Base-by-base conservation (phyloP, 2,888 invertebrate genomes). In the Apeira syringaria region DNA sequence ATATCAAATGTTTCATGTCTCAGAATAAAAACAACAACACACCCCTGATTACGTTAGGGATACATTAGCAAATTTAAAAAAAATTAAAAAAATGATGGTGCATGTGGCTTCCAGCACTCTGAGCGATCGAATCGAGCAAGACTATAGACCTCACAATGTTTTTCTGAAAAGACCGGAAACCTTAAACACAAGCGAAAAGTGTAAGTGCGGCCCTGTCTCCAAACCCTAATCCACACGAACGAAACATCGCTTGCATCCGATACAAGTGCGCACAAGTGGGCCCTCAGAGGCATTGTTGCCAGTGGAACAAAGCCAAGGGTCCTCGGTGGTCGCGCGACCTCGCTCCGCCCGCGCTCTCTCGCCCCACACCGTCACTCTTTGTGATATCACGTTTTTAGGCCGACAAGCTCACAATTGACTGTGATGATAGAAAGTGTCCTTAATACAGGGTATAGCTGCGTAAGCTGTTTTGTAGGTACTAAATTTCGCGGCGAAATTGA, bases 321-420 rank as follows among this genome's bases (percentile, higher is more conserved):
- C 57, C 85, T 86, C 62, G 59, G 78, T 65, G 79, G 73, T 66
- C 71, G 71, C 74, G 74, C 74, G 79, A 77, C 83, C 83, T 82
- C 80, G 75, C 74, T 56, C 61, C 61, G 67, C 64, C 69, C 63
- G 58, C 66, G 59, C 66, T 60, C 68, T 62, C 67, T 64, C 62
- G 44, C 64, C 66, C 61, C 35, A 39, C 45, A 27, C 38, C 75
- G 76, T 73, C 71, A 81, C 76, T 83, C 83, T 86, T 86, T 86
- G 82, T 84, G 76, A 71, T 74, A 84, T 73, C 87, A 83, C 85
- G 86, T 85, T 86, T 84, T 87, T 82, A 85, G 80, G 79, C 74
- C 79, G 68, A 68, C 65, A 57, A 60, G 55, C 56, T 60, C 60
- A 66, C 69, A 71, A 79, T 79, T 72, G 75, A 71, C 71, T 73